Percentiles rank a stretch among this genome's conserved stretches.
Evolutionary conservation across 64 coral and sea anemone genomes (phyloP).

Genomic region (Pachyseris speciosa): DNA sequence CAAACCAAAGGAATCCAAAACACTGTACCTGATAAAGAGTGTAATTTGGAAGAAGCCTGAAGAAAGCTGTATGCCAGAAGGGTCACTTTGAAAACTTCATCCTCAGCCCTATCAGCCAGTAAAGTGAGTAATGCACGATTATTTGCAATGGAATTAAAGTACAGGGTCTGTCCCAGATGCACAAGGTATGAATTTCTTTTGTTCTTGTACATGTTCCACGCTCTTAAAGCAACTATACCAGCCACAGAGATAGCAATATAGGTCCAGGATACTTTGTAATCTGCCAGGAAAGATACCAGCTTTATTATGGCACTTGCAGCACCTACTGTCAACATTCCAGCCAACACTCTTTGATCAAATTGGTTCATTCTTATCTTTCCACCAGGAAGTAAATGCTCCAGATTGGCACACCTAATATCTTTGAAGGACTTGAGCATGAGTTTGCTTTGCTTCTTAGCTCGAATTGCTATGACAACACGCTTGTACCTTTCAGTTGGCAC

Average conservation of each 20-base stretch:
- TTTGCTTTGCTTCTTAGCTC: conserved; percentile 83
- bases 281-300: conserved; percentile 76
- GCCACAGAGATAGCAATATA: conserved; percentile 76
- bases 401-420: conserved; percentile 86
- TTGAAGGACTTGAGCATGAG: conserved; percentile 87
- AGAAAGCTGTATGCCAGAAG: conserved; percentile 87
- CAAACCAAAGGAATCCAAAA: neutral
- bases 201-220: conserved; percentile 92
- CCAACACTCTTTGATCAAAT: conserved; percentile 72
- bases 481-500: conserved; percentile 77
- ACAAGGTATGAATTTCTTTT: conserved; percentile 90
- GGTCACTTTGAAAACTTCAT: conserved; percentile 78
- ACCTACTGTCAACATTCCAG: conserved; percentile 64
- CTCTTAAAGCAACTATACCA: conserved; percentile 62
- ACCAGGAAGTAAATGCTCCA: conserved; percentile 90
- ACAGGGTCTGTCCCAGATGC: conserved; percentile 76
- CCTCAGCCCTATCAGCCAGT: conserved; percentile 80
- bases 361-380: conserved; percentile 91
- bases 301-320: conserved; percentile 66
- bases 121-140: conserved; percentile 85
- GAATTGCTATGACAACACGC: conserved; percentile 83
- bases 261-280: conserved; percentile 72
- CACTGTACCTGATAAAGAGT: neutral
- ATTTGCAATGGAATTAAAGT: conserved; percentile 94
- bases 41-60: conserved; percentile 58